Evolutionary conservation across 2,888 invertebrate species (phyloP), one percentile per base, ranked within the genome.

Genomic region (Bibio marci): DNA sequence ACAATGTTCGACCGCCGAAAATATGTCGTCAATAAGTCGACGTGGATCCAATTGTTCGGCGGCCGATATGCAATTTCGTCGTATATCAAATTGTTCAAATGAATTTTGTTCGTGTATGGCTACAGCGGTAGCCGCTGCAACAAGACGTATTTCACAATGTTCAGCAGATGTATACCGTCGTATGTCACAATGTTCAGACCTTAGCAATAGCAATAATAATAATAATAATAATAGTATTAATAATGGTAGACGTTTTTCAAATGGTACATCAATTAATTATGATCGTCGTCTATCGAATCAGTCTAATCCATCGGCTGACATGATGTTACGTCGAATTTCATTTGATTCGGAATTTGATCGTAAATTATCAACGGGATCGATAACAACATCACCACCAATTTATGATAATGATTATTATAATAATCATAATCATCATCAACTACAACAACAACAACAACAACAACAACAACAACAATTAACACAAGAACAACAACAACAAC

Each of bases 331-430:
- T 10, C 57, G 60, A 34, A 55, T 60, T 37, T 62, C 62, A 33
- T 59, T 56, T 6, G 62, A 62, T 42, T 62, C 62, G 0, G 62
- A 63, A 37, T 62, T 60, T 42, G 62, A 62, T 53, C 54, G 62
- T 1, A 56, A 59, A 36, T 55, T 48, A 40, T 62, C 62, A 3
- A 59, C 60, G 35, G 58, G 61, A 22, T 41, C 41, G 10, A 41
- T 37, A 6, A 22, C 22, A 22, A 22, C 22, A 22, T 8, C 4
- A 22, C 22, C 4, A 22, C 22, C 22, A 22, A 22, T 22, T 22
- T 22, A 22, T 22, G 22, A 22, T 22, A 22, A 22, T 22, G 33
- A 38, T 18, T 25, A 27, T 18, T 26, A 38, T 22, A 4, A 22
- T 22, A 22, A 22, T 8, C 4, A 22, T 22, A 22, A 22, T 22